phyloP scores from a whole-genome alignment of 2,888 invertebrate species.

The Limnephilus marmoratus region DNA sequence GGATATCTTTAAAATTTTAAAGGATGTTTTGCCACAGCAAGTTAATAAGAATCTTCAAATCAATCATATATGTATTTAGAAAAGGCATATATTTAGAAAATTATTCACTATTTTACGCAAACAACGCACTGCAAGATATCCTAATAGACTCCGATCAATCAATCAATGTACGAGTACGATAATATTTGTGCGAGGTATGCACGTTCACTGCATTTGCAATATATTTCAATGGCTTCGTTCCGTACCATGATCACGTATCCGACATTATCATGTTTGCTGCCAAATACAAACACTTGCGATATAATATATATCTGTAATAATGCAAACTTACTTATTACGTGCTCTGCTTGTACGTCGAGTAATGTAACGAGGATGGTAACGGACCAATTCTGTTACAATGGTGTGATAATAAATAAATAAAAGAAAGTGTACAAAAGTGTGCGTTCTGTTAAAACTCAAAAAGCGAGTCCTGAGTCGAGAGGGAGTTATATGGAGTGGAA shows the following conservation, averaged over 20 bases:
- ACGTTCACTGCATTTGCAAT: not conserved
- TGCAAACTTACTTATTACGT: not conserved
- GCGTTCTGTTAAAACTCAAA: no score
- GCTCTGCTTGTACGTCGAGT: not conserved
- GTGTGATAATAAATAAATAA: not conserved
- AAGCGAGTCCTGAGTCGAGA: no score
- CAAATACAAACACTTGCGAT: slow-evolving; percentile 6
- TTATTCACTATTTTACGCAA: not conserved
- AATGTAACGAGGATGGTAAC: not conserved
- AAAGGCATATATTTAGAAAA: not conserved
- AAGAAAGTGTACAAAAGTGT: no score
- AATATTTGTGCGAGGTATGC: not conserved
- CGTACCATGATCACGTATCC: not conserved
- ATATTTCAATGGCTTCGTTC: not conserved
- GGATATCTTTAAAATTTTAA: no score
- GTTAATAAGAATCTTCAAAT: not conserved
- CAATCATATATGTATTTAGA: not conserved
- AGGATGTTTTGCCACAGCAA: not conserved
- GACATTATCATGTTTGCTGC: not conserved
- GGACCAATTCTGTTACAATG: not conserved
- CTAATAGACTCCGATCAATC: not conserved
- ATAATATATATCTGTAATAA: not conserved
- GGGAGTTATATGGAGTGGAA: no score
- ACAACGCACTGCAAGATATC: not conserved
- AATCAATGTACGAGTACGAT: not conserved